Base-by-base conservation (phyloP, 2,797 vertebrate genomes). In the Chaunax sp. region DNA sequence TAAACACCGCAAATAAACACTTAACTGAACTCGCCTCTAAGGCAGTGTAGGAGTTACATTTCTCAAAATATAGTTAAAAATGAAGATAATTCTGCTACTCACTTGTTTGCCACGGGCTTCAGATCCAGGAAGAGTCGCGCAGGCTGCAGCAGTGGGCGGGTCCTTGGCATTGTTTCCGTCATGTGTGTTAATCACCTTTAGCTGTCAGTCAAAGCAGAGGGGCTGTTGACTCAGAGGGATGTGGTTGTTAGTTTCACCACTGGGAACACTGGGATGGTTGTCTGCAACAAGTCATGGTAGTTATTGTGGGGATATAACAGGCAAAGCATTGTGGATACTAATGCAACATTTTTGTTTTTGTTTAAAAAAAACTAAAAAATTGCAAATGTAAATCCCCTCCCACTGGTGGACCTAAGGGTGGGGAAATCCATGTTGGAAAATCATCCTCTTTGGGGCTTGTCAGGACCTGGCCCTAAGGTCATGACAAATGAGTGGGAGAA, bases 111-210 rank as follows among this genome's bases (percentile, higher is more conserved):
- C 16, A 6, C 9, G 40, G 51, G 13, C 30, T 69, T 56, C 7
- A 7, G 41, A 64, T 76, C 16, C 74, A 85, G 84, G 88, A 89
- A 90, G 81, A 73, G 75, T 0, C 43, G 15, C n/a, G 33, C 15
- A 19, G 25, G 19, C 56, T 2, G 45, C 14, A 41, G 69, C 33
- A 23, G 74, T 81, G 83, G 87, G 89, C 56, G 83, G 78, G 77
- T 71, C 87, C 57, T 72, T 57, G 3, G 16, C 20, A 33, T 59
- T 65, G 66, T 80, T 82, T 88, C 80, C 80, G 76, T 77, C 25
- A 26, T 49, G 33, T 11, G 57, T 61, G 19, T 20, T 4, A 11
- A 33, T 2, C 64, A 82, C 78, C 83, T 82, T 79, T 70, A 57
- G 52, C 57, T 58, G 6, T 2, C 10, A 38, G 14, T 26, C 35